A percentile compares a stretch with the other conserved stretches of the same genome.
These are phyloP conservation scores for Capitulum mitella DNA, from an alignment of 2,888 invertebrate species.

Conservation along the genomic window DNA sequence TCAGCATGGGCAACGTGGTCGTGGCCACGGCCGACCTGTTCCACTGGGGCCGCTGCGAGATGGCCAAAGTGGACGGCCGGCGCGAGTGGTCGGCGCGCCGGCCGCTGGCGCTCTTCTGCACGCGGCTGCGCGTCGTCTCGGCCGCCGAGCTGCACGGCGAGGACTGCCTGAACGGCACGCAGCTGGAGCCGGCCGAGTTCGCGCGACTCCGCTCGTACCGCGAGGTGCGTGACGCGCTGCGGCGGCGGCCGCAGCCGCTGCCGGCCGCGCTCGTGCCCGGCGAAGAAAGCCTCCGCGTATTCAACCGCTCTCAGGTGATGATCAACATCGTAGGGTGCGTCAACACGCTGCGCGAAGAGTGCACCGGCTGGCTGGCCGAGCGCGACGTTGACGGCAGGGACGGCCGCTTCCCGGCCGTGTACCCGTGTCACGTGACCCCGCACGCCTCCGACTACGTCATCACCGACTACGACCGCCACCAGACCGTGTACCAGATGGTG, in stretches of 20 bases:
- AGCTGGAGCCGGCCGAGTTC: conserved; percentile 53
- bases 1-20: not conserved
- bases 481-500: conserved; percentile 33
- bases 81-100: conserved; percentile 33
- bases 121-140: conserved; percentile 42
- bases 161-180: conserved; percentile 73
- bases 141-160: conserved; percentile 53
- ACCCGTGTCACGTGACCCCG: conserved; percentile 35
- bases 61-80: conserved; percentile 53
- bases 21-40: not conserved
- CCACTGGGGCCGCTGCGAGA: not conserved
- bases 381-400: conserved; percentile 35
- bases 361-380: conserved; percentile 46
- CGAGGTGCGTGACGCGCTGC: conserved; percentile 29
- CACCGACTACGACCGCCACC: conserved; percentile 34
- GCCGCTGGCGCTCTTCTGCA: conserved; percentile 33
- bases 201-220: conserved; percentile 42
- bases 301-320: conserved; percentile 60
- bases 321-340: conserved; percentile 47
- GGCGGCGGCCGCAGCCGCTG: conserved; percentile 18
- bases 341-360: conserved; percentile 36
- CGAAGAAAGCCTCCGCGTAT: conserved; percentile 27
- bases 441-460: conserved; percentile 33
- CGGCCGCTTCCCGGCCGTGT: conserved; percentile 35
- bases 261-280: conserved; percentile 41